Conservation (phyloP, 2,113 vertebrate genomes). For the Sander lucioperca region DNA sequence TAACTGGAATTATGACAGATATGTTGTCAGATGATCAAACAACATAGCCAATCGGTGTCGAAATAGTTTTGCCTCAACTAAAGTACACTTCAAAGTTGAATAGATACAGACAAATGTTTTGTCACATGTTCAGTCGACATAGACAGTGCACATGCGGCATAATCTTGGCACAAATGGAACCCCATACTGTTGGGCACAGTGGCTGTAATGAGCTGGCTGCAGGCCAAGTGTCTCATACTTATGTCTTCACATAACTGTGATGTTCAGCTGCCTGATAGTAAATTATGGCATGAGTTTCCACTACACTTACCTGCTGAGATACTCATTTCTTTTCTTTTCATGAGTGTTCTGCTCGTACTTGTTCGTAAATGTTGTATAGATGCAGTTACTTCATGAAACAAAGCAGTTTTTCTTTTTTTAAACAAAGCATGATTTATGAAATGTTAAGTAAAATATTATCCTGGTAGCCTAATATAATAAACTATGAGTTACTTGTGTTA, state of each 20-base stretch:
- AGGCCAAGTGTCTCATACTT: constrained; percentile 29
- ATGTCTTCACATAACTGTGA: constrained; percentile 54
- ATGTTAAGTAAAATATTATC: neutral
- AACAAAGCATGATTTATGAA: neutral
- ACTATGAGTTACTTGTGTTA: constrained; percentile 5
- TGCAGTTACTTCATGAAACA: neutral
- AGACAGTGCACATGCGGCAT: neutral
- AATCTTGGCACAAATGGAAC: neutral
- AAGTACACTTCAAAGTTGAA: neutral
- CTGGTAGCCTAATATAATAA: neutral
- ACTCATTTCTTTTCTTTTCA: neutral
- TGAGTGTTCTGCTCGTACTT: neutral
- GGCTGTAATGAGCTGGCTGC: constrained; percentile 55
- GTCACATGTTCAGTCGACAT: neutral
- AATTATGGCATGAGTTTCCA: constrained; percentile 21
- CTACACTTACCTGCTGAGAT: constrained; percentile 25
- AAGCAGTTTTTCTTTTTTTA: neutral
- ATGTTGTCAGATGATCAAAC: too few species aligned
- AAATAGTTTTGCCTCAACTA: neutral
- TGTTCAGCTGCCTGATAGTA: constrained; percentile 44
- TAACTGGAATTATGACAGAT: too few species aligned
- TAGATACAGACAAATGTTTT: neutral
- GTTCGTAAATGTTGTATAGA: neutral
- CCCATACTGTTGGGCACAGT: neutral
- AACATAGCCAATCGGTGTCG: too few species aligned